Evolutionary conservation across 1,140 invertebrate species (phyloP), one percentile per base, ranked within the genome.

Genomic region (Sycobia sp.): DNA sequence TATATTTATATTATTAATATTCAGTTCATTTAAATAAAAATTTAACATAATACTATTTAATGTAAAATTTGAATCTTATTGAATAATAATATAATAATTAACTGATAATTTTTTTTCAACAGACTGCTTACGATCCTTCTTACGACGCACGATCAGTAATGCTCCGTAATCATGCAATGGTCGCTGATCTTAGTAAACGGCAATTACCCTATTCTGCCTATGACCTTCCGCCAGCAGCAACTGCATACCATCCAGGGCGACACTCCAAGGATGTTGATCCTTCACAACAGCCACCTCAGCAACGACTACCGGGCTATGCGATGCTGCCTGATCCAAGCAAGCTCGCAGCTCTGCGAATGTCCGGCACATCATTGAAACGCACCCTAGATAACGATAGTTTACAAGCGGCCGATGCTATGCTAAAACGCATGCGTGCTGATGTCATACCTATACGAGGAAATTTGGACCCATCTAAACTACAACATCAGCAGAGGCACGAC

Each of bases 261-360:
- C 51, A 62, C 41, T 36, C 51, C 1, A 62, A 62, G 10, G 53
- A 66, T 29, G 9, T 62, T 3, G 60, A 62, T 13, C 63, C 7
- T 27, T 62, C 5, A 75, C 62, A 82, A 16, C 77, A 80, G 25
- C 67, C 78, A 73, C 56, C 25, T 60, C 62, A 82, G 16, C 78
- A 81, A 25, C 68, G 80, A 55, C 67, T 81, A 16, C 75, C 78
- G 10, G 75, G 73, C 55, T 82, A 82, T 29, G 73, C 75, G 1
- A 77, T 82, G 46, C 58, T 81, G 14, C 75, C 79, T 0, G 80
- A 82, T 67, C 79, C 77, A 0, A 81, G 76, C 53, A 82, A 81
- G 61, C 43, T 81, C 0, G 68, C 77, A 0, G 70, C 78, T 4
- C 55, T 78, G 32, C 66, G 80, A 27, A 78, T 81, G 75, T 72